Evolutionary conservation across 2,797 vertebrate genomes (phyloP).

Genomic region (Lithobates pipiens): DNA sequence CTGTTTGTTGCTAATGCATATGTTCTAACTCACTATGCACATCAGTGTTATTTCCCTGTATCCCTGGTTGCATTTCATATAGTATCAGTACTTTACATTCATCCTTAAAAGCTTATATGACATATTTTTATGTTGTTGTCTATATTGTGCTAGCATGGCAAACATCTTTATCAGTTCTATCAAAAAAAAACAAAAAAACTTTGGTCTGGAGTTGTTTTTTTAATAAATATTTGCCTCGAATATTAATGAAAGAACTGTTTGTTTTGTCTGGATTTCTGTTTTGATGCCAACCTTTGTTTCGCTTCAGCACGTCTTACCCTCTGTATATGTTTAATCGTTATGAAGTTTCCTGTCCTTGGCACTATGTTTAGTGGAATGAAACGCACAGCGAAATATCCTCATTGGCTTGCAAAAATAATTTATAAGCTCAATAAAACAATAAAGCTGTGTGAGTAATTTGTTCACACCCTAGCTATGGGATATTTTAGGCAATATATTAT

Average conservation of each 20-base stretch:
- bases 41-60: too few relatives aligned
- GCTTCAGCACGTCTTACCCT: neutral
- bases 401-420: constrained; percentile 12
- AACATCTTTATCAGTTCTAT: neutral
- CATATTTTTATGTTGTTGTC: neutral
- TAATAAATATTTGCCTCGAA: neutral
- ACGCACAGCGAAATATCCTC: neutral
- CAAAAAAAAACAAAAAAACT: neutral
- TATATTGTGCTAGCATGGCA: neutral
- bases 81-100: too few relatives aligned
- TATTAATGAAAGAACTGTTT: neutral
- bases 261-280: neutral
- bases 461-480: constrained; percentile 11
- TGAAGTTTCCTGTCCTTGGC: neutral
- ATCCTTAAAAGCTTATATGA: too few relatives aligned
- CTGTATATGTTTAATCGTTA: neutral
- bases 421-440: constrained; percentile 22
- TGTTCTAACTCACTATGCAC: too few relatives aligned
- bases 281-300: neutral
- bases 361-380: neutral
- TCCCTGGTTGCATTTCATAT: too few relatives aligned
- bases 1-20: too few relatives aligned
- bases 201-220: neutral
- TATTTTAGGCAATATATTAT: neutral
- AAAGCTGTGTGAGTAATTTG: constrained; percentile 1